Evolutionary conservation across 2,113 vertebrate species (phyloP).

Genomic region (Myiagra hebetior): DNA sequence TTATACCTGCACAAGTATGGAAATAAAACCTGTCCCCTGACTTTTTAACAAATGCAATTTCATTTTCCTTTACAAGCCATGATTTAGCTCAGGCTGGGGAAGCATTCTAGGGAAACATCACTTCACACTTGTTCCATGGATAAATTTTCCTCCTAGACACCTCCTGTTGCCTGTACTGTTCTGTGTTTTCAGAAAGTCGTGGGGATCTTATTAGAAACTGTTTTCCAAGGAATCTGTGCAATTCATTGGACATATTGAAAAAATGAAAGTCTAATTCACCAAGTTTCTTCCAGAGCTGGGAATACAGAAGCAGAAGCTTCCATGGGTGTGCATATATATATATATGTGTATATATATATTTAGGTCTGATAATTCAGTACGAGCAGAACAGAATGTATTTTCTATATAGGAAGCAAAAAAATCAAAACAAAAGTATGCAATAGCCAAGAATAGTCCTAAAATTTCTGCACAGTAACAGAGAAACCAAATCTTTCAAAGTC

Average conservation of each 20-base stretch:
- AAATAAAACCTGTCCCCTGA: background rate
- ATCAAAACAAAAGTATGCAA: background rate
- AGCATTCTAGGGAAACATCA: background rate
- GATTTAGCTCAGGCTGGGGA: background rate
- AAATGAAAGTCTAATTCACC: background rate
- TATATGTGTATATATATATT: background rate
- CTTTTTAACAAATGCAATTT: background rate
- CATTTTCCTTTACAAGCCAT: background rate
- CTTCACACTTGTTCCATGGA: background rate
- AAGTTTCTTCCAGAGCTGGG: background rate
- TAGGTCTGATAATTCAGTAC: background rate
- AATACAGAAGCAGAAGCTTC: background rate
- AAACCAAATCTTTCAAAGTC: background rate
- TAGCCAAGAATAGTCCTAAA: background rate
- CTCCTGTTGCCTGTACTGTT: conserved; percentile 20
- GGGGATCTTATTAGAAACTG: conserved; percentile 1
- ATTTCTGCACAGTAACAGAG: background rate
- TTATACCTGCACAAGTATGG: background rate
- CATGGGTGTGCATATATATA: background rate
- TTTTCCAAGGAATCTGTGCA: background rate
- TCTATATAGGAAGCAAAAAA: background rate
- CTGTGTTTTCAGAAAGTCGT: background rate
- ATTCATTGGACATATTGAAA: background rate
- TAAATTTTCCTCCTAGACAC: background rate
- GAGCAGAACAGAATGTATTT: conserved; percentile 27